A percentile compares a stretch with the other conserved stretches of the same genome.
phyloP scores from a whole-genome alignment of 2,113 vertebrate genomes.

The Scomber scombrus region DNA sequence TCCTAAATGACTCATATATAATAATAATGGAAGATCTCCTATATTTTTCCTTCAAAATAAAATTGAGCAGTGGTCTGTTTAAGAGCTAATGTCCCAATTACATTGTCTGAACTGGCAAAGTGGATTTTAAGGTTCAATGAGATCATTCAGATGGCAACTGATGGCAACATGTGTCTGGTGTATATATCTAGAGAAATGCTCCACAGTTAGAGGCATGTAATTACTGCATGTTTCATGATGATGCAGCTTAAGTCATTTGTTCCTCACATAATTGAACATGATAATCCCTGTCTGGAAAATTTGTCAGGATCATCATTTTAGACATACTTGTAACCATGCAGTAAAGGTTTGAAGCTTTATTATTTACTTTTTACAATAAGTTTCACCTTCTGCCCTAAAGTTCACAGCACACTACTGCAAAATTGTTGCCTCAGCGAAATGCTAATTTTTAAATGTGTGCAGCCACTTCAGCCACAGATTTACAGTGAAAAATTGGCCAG shows the following conservation, averaged over 20 bases:
- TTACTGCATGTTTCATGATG: neutral
- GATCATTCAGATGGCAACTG: no score
- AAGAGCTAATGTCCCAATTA: neutral
- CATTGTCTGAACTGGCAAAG: neutral
- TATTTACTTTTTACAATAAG: neutral
- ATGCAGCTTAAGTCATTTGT: neutral
- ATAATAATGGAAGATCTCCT: neutral
- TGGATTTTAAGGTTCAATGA: slow-evolving; percentile 12
- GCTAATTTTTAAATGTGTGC: neutral
- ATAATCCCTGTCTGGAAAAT: neutral
- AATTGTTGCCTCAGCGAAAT: neutral
- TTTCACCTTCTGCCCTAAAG: neutral
- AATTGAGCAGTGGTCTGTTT: neutral
- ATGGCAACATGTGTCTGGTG: neutral
- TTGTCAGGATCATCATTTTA: no score
- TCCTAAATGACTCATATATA: neutral
- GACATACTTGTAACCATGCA: neutral
- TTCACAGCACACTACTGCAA: neutral
- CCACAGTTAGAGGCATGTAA: neutral
- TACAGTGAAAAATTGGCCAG: slow-evolving; percentile 1
- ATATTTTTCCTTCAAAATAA: neutral
- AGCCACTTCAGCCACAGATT: neutral
- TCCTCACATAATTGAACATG: neutral
- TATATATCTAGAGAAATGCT: neutral
- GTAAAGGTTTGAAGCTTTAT: neutral